Percentiles rank a stretch among this genome's conserved stretches.
Conservation (phyloP, 2,113 vertebrate genomes). For the Dicrurus megarhynchus region DNA sequence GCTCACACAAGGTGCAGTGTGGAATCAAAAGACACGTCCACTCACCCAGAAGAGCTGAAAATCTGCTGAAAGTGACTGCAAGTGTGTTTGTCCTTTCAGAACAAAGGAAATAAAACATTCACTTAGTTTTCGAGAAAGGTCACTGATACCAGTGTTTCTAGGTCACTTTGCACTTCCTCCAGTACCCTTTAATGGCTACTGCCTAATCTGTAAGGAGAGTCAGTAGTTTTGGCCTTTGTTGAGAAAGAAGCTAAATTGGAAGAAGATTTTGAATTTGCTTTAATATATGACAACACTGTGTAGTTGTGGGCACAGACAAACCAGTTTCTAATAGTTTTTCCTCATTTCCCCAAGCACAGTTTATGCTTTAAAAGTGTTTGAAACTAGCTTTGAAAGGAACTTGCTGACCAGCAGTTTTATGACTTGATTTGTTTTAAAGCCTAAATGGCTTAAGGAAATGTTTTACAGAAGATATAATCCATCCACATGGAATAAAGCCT, state of each 20-base stretch:
- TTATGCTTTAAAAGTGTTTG: constrained; percentile 28
- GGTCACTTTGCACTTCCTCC: background rate
- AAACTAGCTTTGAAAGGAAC: constrained; percentile 43
- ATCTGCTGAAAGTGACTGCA: background rate
- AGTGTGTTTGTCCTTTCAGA: background rate
- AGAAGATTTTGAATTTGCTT: background rate
- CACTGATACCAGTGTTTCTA: background rate
- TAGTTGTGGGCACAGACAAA: background rate
- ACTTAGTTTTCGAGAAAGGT: background rate
- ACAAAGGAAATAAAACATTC: background rate
- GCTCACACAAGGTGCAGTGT: background rate
- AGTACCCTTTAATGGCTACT: background rate
- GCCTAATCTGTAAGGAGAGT: background rate
- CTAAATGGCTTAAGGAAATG: constrained; percentile 48
- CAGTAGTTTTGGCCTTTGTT: background rate
- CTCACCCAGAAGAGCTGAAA: background rate
- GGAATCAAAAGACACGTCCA: background rate
- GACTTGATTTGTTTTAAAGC: constrained; percentile 62
- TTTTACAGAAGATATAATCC: constrained; percentile 45
- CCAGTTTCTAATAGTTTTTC: background rate
- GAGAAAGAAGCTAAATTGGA: background rate
- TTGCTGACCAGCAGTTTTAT: constrained; percentile 58
- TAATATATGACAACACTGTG: background rate
- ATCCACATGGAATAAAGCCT: constrained; percentile 42
- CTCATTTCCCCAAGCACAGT: background rate